Conservation (phyloP, 2,888 invertebrate genomes). For the Tanypteryx hageni region DNA sequence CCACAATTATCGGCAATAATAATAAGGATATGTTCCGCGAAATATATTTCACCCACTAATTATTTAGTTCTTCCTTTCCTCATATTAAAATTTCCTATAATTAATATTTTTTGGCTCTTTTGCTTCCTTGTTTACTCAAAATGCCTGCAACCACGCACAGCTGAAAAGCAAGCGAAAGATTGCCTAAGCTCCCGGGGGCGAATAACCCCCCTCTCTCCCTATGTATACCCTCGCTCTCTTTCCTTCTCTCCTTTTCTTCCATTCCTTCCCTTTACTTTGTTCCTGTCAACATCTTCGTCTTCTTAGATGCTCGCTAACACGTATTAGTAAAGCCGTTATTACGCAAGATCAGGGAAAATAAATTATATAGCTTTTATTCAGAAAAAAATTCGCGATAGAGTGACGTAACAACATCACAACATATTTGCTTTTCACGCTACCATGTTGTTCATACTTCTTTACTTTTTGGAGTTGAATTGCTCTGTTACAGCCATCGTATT, state of each 20-base stretch:
- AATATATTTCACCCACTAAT: background rate
- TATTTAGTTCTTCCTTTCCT: background rate
- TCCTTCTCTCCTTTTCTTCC: background rate
- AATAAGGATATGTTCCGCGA: background rate
- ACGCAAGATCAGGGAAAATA: too few relatives aligned
- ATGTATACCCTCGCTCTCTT: background rate
- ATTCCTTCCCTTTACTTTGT: background rate
- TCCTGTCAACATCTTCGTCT: too few relatives aligned
- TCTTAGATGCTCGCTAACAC: too few relatives aligned
- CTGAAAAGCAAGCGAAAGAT: slow-evolving; percentile 61
- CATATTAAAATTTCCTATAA: background rate
- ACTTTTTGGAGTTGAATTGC: background rate
- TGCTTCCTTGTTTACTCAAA: background rate
- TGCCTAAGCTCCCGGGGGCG: slow-evolving; percentile 46
- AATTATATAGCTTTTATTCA: too few relatives aligned
- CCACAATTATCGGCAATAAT: too few relatives aligned
- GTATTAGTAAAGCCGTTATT: too few relatives aligned
- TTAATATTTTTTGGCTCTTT: background rate
- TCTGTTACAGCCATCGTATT: background rate
- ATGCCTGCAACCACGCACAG: slow-evolving; percentile 62
- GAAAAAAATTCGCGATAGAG: too few relatives aligned
- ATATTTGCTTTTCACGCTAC: background rate
- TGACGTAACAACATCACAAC: background rate
- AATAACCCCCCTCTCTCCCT: background rate
- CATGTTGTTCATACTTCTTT: background rate